These are phyloP conservation scores for Himantopus leucocephalus DNA, from an alignment of 2,113 vertebrate species.

Conservation along the genomic window DNA sequence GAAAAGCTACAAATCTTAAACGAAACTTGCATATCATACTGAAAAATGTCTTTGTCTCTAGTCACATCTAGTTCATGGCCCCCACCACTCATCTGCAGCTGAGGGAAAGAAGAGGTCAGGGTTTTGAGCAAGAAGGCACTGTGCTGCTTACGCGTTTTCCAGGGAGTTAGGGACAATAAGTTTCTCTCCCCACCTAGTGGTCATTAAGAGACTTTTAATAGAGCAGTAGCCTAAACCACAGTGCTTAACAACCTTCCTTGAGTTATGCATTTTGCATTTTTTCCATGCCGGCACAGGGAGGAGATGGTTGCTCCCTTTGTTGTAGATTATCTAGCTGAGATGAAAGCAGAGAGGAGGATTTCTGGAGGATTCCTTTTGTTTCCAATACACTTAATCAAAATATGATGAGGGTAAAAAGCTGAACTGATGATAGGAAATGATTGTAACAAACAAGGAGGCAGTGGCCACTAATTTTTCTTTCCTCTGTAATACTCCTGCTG, in stretches of 20 bases:
- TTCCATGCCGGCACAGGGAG: background rate
- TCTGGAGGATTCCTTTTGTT: background rate
- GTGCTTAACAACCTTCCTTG: background rate
- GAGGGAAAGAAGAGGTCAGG: background rate
- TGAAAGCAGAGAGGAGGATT: background rate
- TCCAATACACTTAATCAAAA: background rate
- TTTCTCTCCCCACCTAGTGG: conserved; percentile 77
- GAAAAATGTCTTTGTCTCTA: background rate
- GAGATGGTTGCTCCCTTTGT: background rate
- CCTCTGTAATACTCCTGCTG: background rate
- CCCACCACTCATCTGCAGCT: background rate
- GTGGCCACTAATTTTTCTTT: background rate
- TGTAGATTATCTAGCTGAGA: background rate
- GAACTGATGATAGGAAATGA: background rate
- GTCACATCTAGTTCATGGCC: background rate
- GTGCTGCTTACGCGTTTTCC: background rate
- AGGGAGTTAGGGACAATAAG: background rate
- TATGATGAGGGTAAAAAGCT: background rate
- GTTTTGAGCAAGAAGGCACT: fast-evolving
- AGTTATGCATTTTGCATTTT: background rate
- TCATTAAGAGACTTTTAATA: background rate
- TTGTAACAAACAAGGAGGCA: background rate
- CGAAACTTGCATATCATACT: background rate
- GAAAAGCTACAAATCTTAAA: background rate
- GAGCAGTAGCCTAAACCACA: background rate